phyloP scores from a whole-genome alignment of 2,113 vertebrate genomes.

The Colistium nudipinnis region DNA sequence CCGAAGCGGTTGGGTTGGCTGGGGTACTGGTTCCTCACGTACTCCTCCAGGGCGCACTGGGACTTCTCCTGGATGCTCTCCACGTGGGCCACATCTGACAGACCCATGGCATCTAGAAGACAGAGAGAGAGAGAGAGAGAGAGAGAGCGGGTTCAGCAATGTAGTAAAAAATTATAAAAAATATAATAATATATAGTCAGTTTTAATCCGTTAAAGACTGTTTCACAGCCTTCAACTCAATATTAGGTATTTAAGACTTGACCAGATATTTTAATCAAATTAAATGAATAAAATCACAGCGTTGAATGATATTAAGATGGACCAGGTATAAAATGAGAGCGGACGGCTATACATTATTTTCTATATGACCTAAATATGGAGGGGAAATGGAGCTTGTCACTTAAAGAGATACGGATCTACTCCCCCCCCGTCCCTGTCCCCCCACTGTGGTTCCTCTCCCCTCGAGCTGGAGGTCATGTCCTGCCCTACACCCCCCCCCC shows the following conservation, averaged over 20 bases:
- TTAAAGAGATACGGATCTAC: conserved; percentile 21
- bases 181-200: too few species aligned
- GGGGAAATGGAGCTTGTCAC: conserved; percentile 23
- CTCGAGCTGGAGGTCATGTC: conserved; percentile 40
- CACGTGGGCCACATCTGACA: conserved; percentile 86
- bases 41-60: conserved; percentile 89
- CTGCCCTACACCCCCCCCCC: conserved; percentile 20
- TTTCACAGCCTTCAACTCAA: not conserved
- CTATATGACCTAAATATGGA: not conserved
- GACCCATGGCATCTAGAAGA: conserved; percentile 84
- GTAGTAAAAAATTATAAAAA: too few species aligned
- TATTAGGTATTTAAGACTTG: not conserved
- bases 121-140: conserved; percentile 2
- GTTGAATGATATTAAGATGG: not conserved
- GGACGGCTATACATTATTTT: not conserved
- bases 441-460: conserved; percentile 9
- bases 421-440: conserved; percentile 20
- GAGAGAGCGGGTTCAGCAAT: too few species aligned
- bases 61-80: conserved; percentile 90
- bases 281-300: not conserved
- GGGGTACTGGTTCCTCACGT: conserved; percentile 88
- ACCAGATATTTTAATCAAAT: not conserved
- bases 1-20: conserved; percentile 88
- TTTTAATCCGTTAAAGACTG: too few species aligned
- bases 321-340: not conserved